Conservation (phyloP, 2,113 vertebrate genomes). For the Callospermophilus lateralis region DNA sequence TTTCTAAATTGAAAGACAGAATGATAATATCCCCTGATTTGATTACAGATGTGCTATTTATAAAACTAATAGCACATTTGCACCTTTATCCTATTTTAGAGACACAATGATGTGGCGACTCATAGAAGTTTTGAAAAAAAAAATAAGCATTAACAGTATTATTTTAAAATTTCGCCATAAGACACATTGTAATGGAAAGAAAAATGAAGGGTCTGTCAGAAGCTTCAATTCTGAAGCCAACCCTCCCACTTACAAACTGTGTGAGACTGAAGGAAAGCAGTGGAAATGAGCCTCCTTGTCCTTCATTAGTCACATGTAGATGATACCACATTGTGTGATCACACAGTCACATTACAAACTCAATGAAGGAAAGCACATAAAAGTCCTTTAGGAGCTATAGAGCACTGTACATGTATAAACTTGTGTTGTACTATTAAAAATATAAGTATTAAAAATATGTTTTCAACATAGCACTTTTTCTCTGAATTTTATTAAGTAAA, state of each 20-base stretch:
- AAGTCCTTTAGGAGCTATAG: not conserved
- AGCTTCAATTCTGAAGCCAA: not conserved
- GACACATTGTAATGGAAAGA: not conserved
- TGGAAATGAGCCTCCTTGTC: not conserved
- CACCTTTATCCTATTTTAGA: not conserved
- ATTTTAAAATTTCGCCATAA: slow-evolving; percentile 16
- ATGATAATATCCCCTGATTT: not conserved
- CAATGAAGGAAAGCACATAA: not conserved
- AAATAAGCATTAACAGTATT: not conserved
- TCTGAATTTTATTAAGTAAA: slow-evolving; percentile 24
- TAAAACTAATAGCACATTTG: not conserved
- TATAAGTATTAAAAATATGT: not conserved
- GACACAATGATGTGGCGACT: not conserved
- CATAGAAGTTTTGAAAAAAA: not conserved
- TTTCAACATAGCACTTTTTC: not conserved
- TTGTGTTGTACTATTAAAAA: not conserved
- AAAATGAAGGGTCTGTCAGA: not conserved
- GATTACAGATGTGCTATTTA: not conserved
- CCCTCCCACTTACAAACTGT: too few species aligned
- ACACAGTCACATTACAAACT: rapidly evolving
- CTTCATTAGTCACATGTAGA: not conserved
- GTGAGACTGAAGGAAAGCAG: not conserved
- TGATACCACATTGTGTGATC: not conserved
- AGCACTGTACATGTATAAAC: not conserved
- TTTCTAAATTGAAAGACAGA: not conserved